Percentiles rank a stretch among this genome's conserved stretches.
These are phyloP conservation scores for Amphipyra tragopoginis DNA, from an alignment of 2,888 invertebrate genomes.

Conservation along the genomic window DNA sequence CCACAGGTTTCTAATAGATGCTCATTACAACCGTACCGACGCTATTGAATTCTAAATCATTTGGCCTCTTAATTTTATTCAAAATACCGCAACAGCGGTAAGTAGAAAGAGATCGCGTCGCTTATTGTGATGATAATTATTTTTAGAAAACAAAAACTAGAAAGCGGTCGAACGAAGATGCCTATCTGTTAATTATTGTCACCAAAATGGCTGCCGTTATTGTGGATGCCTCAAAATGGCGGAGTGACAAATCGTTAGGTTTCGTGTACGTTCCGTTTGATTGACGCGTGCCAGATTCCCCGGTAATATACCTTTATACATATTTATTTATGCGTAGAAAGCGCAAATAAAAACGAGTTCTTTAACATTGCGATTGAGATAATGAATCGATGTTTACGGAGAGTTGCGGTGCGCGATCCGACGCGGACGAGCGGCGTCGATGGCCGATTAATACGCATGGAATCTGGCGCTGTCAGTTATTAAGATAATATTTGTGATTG, in stretches of 20 bases:
- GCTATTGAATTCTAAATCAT: slow-evolving; percentile 80
- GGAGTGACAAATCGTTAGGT: slow-evolving; percentile 87
- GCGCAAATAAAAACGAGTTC: slow-evolving; percentile 87
- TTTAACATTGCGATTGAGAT: slow-evolving; percentile 82
- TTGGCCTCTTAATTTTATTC: slow-evolving; percentile 85
- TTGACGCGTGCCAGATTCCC: slow-evolving; percentile 89
- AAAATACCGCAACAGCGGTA: slow-evolving; percentile 88
- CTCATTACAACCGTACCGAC: slow-evolving; percentile 74
- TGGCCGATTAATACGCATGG: slow-evolving; percentile 52
- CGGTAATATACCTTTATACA: slow-evolving; percentile 83
- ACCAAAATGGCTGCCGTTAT: slow-evolving; percentile 86
- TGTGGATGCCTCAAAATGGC: slow-evolving; percentile 85
- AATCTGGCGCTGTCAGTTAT: slow-evolving; percentile 66
- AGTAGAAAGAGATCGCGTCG: slow-evolving; percentile 86
- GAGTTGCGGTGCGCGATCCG: slow-evolving; percentile 67
- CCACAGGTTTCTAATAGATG: slow-evolving; percentile 77
- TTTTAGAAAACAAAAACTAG: slow-evolving; percentile 89
- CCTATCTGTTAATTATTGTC: slow-evolving; percentile 89
- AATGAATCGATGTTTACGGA: slow-evolving; percentile 80
- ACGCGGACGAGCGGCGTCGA: slow-evolving; percentile 55
- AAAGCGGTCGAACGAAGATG: slow-evolving; percentile 85
- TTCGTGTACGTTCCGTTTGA: slow-evolving; percentile 85
- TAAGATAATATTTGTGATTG: slow-evolving; percentile 82
- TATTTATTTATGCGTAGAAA: slow-evolving; percentile 89
- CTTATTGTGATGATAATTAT: slow-evolving; percentile 89